Percentiles rank a stretch among this genome's conserved stretches.
Evolutionary conservation across 2,888 invertebrate species (phyloP).

Genomic region (Aspidiotus destructor): DNA sequence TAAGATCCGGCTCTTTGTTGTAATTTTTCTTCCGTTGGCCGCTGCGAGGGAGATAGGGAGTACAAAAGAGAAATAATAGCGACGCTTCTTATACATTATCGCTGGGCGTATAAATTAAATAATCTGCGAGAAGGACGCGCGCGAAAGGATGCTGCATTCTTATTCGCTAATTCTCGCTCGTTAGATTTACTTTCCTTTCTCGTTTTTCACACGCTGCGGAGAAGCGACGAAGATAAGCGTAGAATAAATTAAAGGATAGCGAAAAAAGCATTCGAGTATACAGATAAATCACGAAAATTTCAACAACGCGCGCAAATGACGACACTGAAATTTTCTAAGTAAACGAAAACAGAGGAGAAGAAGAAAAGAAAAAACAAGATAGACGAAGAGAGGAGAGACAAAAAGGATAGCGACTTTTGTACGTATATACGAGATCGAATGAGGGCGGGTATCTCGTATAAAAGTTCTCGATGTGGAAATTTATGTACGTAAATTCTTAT

Average conservation of each 20-base stretch:
- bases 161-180: slow-evolving; percentile 4
- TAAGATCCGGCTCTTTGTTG: neutral
- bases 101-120: slow-evolving; percentile 8
- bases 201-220: neutral
- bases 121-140: neutral
- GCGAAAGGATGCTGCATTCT: neutral
- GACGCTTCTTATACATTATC: neutral
- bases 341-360: neutral
- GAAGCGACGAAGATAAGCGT: neutral
- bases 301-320: neutral
- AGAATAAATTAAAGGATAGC: neutral
- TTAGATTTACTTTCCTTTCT: neutral
- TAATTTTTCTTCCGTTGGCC: neutral
- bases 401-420: neutral
- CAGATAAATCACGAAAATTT: neutral
- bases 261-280: neutral
- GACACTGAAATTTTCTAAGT: neutral
- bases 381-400: neutral
- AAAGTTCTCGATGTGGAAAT: neutral
- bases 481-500: slow-evolving; percentile 3
- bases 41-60: neutral
- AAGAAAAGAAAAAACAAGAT: neutral
- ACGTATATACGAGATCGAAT: no score
- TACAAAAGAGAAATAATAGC: neutral
- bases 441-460: no score